Conservation (phyloP, 1,140 invertebrate genomes). For the Varroa destructor region DNA sequence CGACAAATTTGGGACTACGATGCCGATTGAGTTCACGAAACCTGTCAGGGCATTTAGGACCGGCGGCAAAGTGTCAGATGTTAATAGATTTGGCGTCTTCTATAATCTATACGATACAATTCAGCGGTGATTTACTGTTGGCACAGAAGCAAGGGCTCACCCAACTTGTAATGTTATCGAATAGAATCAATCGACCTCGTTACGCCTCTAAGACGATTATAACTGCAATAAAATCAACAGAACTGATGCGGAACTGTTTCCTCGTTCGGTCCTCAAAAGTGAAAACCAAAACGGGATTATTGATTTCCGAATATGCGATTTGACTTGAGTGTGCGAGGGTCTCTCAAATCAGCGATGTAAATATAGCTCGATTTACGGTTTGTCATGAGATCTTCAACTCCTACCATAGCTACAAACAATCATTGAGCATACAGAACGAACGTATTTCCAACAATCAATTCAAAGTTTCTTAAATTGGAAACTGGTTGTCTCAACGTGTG, state of each 20-base stretch:
- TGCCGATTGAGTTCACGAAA: neutral
- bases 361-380: constrained; percentile 34
- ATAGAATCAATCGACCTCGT: neutral
- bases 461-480: too few species aligned
- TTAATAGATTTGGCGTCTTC: neutral
- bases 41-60: neutral
- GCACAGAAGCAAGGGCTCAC: neutral
- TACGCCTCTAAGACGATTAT: constrained; percentile 31
- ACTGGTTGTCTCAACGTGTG: too few species aligned
- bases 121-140: neutral
- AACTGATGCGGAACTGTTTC: constrained; percentile 38
- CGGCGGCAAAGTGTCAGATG: neutral
- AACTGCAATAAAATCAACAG: constrained; percentile 37
- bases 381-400: constrained; percentile 32
- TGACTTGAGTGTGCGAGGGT: constrained; percentile 34
- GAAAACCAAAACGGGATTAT: constrained; percentile 33
- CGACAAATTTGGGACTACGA: neutral
- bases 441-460: too few species aligned
- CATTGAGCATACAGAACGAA: too few species aligned
- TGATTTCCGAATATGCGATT: constrained; percentile 37
- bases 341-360: constrained; percentile 35
- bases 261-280: constrained; percentile 35
- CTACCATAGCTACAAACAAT: too few species aligned
- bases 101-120: neutral
- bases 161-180: neutral